Evolutionary conservation across 2,797 vertebrate genomes (phyloP), one percentile per base, ranked within the genome.

Genomic region (Uromys caudimaculatus): DNA sequence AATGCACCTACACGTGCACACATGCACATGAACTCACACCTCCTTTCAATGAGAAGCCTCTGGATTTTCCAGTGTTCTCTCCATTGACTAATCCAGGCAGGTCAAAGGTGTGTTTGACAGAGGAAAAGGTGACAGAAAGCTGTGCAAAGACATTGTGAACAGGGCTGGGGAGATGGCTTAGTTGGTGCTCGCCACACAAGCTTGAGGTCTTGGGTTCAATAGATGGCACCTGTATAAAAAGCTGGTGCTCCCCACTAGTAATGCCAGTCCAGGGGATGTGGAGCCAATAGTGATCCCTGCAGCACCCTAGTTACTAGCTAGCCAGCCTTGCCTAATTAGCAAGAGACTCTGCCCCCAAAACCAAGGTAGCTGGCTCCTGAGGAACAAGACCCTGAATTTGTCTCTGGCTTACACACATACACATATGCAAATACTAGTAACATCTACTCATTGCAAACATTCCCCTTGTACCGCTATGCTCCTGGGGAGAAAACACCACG

Each of bases 41-140:
- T 82, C 83, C 82, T 91, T 82, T 78, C 76, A 35, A 60, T n/a
- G 69, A 38, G 89, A 78, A 81, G 60, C 32, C 23, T 24, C 69
- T 87, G 56, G 56, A 35, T 78, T 93, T 92, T 56, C 84, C 47
- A 50, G 47, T n/a, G 58, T 35, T 73, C 78, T 78, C 14, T 62
- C 82, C 54, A 5, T 23, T 82, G 47, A 69, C 89, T 85, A 38
- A 94, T 78, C 32, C 84, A 76, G 56, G 64, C 92, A 89, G 90
- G 21, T 82, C 58, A 76, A 41, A 91, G 69, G 29, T 47, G 13
- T 71, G 64, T 14, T 50, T 29, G 76, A 35, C 58, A 41, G 52
- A 32, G 38, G 60, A 44, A 90, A 56, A 89, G 38, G 54, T 4
- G 35, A 38, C 14, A 56, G 38, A 83, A 88, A 92, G 21, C 87